A percentile compares a stretch with the other conserved stretches of the same genome.
These are phyloP conservation scores for Ptilorrhoa leucosticta DNA, from an alignment of 2,113 vertebrate species.

Conservation along the genomic window DNA sequence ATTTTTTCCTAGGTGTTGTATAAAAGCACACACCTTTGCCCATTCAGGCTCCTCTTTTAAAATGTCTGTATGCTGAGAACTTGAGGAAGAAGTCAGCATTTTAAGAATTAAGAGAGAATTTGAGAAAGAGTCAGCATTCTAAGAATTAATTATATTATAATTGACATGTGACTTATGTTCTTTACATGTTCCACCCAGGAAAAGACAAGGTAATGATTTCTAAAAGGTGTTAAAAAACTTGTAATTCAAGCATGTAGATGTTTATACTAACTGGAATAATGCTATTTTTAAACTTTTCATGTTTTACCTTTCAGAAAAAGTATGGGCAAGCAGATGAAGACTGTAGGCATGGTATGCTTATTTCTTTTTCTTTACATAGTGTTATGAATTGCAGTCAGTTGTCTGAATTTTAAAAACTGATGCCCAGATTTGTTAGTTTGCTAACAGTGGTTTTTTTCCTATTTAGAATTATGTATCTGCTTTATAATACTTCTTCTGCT, in stretches of 20 bases:
- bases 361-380: constrained; percentile 47
- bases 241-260: constrained; percentile 19
- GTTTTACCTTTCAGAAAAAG: constrained; percentile 87
- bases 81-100: background rate
- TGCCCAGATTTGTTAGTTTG: constrained; percentile 5
- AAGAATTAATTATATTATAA: background rate
- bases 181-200: background rate
- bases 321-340: constrained; percentile 99
- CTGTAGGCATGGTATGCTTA: constrained; percentile 93
- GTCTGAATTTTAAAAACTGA: constrained; percentile 7
- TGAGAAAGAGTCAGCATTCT: background rate
- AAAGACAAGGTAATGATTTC: background rate
- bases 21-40: background rate
- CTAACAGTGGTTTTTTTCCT: background rate
- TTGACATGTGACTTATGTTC: background rate
- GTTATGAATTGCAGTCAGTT: constrained; percentile 25
- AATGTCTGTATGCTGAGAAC: background rate
- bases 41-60: background rate
- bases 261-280: constrained; percentile 40
- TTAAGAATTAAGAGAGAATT: background rate
- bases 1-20: background rate
- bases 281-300: constrained; percentile 53
- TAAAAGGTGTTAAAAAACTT: background rate
- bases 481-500: background rate
- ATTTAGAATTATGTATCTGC: background rate